These are phyloP conservation scores for Atlantisia rogersi DNA, from an alignment of 2,113 vertebrate genomes.

Conservation along the genomic window DNA sequence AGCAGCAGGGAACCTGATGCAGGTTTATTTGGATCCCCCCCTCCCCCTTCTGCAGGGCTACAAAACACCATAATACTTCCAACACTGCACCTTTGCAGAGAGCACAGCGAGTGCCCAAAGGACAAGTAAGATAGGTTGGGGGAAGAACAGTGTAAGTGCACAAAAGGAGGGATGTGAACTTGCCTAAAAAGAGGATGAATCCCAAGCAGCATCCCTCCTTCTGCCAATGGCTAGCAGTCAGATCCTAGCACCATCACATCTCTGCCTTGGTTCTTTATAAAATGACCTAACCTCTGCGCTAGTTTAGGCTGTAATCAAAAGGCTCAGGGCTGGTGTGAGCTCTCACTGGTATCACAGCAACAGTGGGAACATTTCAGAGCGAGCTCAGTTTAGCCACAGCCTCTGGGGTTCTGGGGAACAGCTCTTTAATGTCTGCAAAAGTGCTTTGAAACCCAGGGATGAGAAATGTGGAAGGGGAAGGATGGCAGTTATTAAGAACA, in stretches of 20 bases:
- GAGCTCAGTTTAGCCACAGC: slow-evolving; percentile 5
- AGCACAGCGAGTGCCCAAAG: accelerated
- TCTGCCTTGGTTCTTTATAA: background rate
- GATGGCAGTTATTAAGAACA: accelerated
- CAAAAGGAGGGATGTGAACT: background rate
- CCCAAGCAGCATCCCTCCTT: background rate
- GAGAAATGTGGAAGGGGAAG: background rate
- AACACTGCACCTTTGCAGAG: background rate
- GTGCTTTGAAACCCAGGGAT: background rate
- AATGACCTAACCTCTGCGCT: slow-evolving; percentile 11
- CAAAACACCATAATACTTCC: background rate
- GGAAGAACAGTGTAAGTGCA: background rate
- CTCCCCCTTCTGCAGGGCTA: background rate
- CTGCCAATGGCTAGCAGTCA: background rate
- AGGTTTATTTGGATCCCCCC: slow-evolving; percentile 17
- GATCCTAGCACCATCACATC: background rate
- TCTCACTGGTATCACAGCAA: slow-evolving; percentile 55
- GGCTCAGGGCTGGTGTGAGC: background rate
- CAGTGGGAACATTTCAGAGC: slow-evolving; percentile 24
- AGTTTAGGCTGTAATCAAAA: background rate
- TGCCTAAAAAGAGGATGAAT: background rate
- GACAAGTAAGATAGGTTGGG: background rate
- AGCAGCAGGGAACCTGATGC: slow-evolving; percentile 9
- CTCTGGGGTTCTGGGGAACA: slow-evolving; percentile 40
- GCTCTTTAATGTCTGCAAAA: slow-evolving; percentile 42